Conservation (phyloP, 1,140 invertebrate species). For the Vanessa atalanta region DNA sequence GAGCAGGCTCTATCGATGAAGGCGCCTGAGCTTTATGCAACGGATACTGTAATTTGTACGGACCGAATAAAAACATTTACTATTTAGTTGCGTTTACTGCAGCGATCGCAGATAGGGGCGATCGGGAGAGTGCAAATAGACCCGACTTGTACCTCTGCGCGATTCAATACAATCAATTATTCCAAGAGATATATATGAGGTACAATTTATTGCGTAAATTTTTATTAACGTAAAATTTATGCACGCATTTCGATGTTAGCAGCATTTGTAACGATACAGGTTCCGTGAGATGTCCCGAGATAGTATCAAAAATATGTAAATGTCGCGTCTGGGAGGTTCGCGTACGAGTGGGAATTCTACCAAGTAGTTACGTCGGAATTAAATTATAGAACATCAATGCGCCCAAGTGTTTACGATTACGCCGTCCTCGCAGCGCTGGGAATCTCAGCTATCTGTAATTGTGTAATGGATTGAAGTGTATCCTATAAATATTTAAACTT, state of each 20-base stretch:
- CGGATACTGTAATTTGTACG: constrained; percentile 67
- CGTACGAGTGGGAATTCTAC: constrained; percentile 31
- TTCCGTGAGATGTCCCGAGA: constrained; percentile 44
- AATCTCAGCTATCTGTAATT: constrained; percentile 18
- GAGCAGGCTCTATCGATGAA: constrained; percentile 57
- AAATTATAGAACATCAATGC: constrained; percentile 26
- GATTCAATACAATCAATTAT: constrained; percentile 33
- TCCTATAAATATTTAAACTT: not conserved
- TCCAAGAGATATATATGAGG: constrained; percentile 20
- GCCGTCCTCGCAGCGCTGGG: constrained; percentile 17
- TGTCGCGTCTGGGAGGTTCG: constrained; percentile 30
- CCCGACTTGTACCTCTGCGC: constrained; percentile 34
- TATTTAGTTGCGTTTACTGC: constrained; percentile 62
- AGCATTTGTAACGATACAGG: constrained; percentile 38
- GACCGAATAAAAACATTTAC: constrained; percentile 68
- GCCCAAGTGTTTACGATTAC: constrained; percentile 21
- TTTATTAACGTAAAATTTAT: constrained; percentile 35
- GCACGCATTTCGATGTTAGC: constrained; percentile 40
- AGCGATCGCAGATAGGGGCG: constrained; percentile 63
- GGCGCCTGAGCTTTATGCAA: constrained; percentile 59
- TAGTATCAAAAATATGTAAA: constrained; percentile 57
- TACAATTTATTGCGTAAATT: constrained; percentile 32
- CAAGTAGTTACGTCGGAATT: constrained; percentile 18
- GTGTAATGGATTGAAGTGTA: constrained; percentile 20
- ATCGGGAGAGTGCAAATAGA: constrained; percentile 61